Evolutionary conservation across 92 coral and sea anemone species (phyloP).

Genomic region (Paramuricea clavata): DNA sequence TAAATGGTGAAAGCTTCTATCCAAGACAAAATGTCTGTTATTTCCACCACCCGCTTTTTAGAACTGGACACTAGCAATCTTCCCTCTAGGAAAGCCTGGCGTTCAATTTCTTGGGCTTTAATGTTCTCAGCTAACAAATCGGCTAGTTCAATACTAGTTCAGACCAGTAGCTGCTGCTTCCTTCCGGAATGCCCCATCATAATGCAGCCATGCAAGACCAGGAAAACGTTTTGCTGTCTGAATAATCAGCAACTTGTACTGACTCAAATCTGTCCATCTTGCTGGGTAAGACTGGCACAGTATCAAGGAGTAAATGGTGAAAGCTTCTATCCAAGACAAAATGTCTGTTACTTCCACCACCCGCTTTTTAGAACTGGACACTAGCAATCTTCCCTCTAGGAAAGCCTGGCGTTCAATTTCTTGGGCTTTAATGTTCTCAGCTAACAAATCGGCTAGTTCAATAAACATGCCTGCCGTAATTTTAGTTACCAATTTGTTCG

Average conservation of each 20-base stretch:
- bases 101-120: conserved; percentile 10
- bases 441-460: conserved; percentile 11
- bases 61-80: too few species aligned
- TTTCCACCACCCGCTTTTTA: background rate
- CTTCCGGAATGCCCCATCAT: conserved; percentile 37
- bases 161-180: conserved; percentile 21
- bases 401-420: background rate
- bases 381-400: too few species aligned
- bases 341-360: conserved; percentile 17
- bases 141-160: too few species aligned
- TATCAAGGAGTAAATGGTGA: conserved; percentile 12
- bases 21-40: conserved; percentile 28
- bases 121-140: conserved; percentile 2
- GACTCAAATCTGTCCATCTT: conserved; percentile 8
- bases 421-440: conserved; percentile 27
- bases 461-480: conserved; percentile 22
- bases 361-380: background rate
- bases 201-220: background rate
- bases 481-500: conserved; percentile 10
- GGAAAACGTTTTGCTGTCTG: background rate
- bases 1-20: conserved; percentile 31
- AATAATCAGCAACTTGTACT: background rate
- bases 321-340: conserved; percentile 26
- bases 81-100: background rate
- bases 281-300: conserved; percentile 14